Conservation (phyloP, 2,888 invertebrate genomes). For the Stenodema calcarata region DNA sequence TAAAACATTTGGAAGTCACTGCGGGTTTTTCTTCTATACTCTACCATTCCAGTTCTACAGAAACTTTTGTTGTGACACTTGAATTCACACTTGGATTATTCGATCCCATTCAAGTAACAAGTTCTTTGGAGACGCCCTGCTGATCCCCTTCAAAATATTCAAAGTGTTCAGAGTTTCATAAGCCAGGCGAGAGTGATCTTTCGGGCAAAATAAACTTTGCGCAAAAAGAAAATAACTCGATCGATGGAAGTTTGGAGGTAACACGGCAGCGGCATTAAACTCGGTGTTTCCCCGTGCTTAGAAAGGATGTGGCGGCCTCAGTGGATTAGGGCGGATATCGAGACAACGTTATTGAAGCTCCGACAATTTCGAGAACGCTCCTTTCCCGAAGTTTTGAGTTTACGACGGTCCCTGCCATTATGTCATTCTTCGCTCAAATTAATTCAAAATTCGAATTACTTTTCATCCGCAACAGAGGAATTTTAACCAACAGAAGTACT, state of each 20-base stretch:
- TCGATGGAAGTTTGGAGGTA: neutral
- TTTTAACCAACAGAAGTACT: no score
- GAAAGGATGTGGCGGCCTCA: neutral
- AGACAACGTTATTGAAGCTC: neutral
- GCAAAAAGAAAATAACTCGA: neutral
- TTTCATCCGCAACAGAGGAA: no score
- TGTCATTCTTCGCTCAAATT: no score
- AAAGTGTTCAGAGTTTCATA: neutral
- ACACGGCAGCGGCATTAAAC: neutral
- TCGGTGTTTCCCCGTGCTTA: neutral
- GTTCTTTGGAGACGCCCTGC: neutral
- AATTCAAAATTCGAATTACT: no score
- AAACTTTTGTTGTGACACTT: no score
- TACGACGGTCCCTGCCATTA: no score
- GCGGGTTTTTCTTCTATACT: no score
- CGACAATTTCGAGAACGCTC: neutral
- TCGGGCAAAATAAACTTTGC: neutral
- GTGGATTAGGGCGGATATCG: neutral
- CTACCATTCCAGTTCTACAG: no score
- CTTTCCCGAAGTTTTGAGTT: neutral
- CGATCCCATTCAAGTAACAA: neutral
- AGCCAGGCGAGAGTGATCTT: neutral
- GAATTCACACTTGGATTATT: neutral
- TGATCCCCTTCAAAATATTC: neutral
- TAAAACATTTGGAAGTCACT: no score